Base-by-base conservation (phyloP, 2,113 vertebrate species). In the Galbula dea region DNA sequence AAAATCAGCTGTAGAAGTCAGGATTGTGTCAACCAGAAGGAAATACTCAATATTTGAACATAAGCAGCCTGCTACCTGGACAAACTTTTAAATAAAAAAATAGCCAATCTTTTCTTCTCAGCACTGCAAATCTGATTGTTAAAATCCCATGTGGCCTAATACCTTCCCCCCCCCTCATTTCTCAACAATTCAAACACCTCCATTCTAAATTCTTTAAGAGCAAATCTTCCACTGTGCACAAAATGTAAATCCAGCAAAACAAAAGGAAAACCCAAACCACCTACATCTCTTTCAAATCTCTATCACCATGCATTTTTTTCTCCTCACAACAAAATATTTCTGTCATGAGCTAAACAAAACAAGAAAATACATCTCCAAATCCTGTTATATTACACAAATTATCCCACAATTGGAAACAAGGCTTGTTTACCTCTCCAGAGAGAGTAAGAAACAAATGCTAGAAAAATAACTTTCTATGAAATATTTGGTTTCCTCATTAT, bases 401-500 rank as follows among this genome's bases (percentile, higher is more conserved):
- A 95, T 83, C 61, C 85, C 10, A 17, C 82, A 93, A 94, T 72
- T 96, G 88, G 78, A 81, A 96, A 91, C 82, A 95, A 90, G 77
- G 73, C 57, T 87, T 43, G 16, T 97, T 93, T 83, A 75, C 77
- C 45, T 92, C 93, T 82, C 91, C n/a, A 41, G 72, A 3, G 49
- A 82, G 86, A 96, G 52, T 61, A 77, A 83, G 43, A 96, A 97
- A 84, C 22, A 86, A 95, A 95, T 95, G 81, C 61, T 89, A 27
- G 85, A 94, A 90, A n/a, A 90, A 91, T 65, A 96, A 89, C 73
- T 87, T 96, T 52, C 75, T 58, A 83, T 83, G 83, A 96, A 96
- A 93, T 77, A 82, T 59, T 87, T 95, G 80, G 32, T 59, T 95
- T 88, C 45, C 80, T 68, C 52, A 72, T 84, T 74, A 55, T 96